Percentiles rank a stretch among this genome's conserved stretches.
phyloP scores from a whole-genome alignment of 2,888 invertebrate genomes.

The Aporophyla lueneburgensis region DNA sequence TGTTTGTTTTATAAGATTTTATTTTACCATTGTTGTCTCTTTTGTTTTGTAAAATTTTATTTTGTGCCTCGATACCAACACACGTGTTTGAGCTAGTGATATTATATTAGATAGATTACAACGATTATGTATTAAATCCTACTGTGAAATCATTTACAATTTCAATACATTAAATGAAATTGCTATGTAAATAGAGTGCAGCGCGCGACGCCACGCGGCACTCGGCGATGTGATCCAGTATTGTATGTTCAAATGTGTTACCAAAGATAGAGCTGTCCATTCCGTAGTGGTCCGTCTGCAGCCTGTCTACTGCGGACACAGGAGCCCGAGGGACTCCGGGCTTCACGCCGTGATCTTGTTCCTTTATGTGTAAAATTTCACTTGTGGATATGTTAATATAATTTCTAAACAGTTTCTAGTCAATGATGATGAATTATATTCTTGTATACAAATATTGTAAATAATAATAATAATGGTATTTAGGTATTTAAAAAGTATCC shows the following conservation, averaged over 20 bases:
- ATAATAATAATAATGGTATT: constrained; percentile 80
- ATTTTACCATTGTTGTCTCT: constrained; percentile 87
- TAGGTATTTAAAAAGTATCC: constrained; percentile 83
- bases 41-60: constrained; percentile 86
- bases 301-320: constrained; percentile 31
- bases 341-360: constrained; percentile 74
- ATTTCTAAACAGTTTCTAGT: constrained; percentile 88
- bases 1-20: constrained; percentile 86
- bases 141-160: constrained; percentile 58
- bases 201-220: constrained; percentile 37
- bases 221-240: constrained; percentile 69
- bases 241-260: constrained; percentile 85
- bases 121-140: constrained; percentile 76
- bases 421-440: constrained; percentile 81
- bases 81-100: constrained; percentile 83
- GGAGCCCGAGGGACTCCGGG: constrained; percentile 32
- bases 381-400: constrained; percentile 73
- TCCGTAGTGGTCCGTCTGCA: constrained; percentile 72
- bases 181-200: constrained; percentile 31
- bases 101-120: constrained; percentile 88
- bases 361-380: constrained; percentile 77
- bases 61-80: constrained; percentile 81
- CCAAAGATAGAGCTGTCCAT: constrained; percentile 86
- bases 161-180: constrained; percentile 42
- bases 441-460: constrained; percentile 87